Conservation (phyloP, 2,888 invertebrate species). For the Lamproptera curius region DNA sequence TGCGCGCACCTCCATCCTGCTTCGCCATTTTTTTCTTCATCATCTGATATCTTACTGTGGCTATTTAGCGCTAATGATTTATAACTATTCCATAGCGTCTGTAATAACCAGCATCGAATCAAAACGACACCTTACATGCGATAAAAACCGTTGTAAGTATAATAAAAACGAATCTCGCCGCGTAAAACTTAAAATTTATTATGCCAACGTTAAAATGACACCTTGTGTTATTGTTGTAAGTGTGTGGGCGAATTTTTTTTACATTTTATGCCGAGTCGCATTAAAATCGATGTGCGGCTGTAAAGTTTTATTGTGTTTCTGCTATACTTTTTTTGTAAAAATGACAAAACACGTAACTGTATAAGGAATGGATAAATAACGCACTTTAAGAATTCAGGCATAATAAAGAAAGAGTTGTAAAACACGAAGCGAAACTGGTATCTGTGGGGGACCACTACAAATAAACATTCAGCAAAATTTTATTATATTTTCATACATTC, state of each 20-base stretch:
- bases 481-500: background rate
- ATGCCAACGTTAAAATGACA: conserved; percentile 18
- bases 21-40: background rate
- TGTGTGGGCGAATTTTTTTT: conserved; percentile 18
- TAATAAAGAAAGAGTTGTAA: conserved; percentile 3
- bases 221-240: conserved; percentile 14
- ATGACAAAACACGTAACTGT: conserved; percentile 13
- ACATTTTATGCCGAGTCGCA: conserved; percentile 13
- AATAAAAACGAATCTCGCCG: conserved; percentile 2
- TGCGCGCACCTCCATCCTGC: background rate
- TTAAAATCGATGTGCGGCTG: conserved; percentile 17
- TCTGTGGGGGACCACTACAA: too few species aligned
- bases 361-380: conserved; percentile 15
- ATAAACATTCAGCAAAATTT: too few species aligned
- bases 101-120: background rate
- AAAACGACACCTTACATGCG: conserved; percentile 6
- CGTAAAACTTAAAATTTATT: conserved; percentile 17
- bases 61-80: too few species aligned
- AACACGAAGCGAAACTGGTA: conserved; percentile 4
- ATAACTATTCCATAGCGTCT: too few species aligned
- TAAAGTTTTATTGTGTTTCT: conserved; percentile 16
- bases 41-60: too few species aligned
- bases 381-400: conserved; percentile 4
- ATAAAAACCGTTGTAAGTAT: conserved; percentile 12
- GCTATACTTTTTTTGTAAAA: conserved; percentile 14